phyloP scores from a whole-genome alignment of 64 coral and sea anemone genomes.

The Montipora cactus region DNA sequence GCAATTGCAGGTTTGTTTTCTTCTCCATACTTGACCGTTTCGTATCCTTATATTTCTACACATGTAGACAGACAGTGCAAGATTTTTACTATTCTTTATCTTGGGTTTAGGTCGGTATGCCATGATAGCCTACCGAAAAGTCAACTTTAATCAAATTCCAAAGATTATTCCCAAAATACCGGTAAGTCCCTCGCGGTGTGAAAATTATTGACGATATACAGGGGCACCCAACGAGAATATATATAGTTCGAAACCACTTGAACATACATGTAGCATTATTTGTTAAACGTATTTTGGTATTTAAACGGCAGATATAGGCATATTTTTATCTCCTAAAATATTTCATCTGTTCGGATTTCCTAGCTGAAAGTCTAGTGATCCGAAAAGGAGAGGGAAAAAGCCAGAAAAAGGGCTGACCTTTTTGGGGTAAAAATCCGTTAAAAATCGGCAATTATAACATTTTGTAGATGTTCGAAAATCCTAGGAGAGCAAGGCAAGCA shows the following conservation, averaged over 20 bases:
- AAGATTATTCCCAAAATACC: slow-evolving; percentile 95
- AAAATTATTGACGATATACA: too few relatives aligned
- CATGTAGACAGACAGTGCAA: background rate
- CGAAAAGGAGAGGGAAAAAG: too few relatives aligned
- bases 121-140: slow-evolving; percentile 79
- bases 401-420: too few relatives aligned
- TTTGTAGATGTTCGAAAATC: too few relatives aligned
- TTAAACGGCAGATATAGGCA: background rate
- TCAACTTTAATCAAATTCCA: slow-evolving; percentile 86
- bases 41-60: too few relatives aligned
- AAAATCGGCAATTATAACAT: too few relatives aligned
- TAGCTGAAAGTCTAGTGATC: too few relatives aligned
- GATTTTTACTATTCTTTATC: slow-evolving; percentile 4
- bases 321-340: background rate
- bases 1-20: slow-evolving; percentile 81
- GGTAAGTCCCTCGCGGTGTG: slow-evolving; percentile 52
- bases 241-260: too few relatives aligned
- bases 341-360: too few relatives aligned
- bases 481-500: too few relatives aligned
- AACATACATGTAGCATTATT: background rate
- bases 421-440: too few relatives aligned
- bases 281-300: background rate
- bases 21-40: background rate
- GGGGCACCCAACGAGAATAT: too few relatives aligned
- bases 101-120: slow-evolving; percentile 89